Percentiles rank a stretch among this genome's conserved stretches.
These are phyloP conservation scores for Melinaea menophilus DNA, from an alignment of 2,888 invertebrate species.

Conservation along the genomic window DNA sequence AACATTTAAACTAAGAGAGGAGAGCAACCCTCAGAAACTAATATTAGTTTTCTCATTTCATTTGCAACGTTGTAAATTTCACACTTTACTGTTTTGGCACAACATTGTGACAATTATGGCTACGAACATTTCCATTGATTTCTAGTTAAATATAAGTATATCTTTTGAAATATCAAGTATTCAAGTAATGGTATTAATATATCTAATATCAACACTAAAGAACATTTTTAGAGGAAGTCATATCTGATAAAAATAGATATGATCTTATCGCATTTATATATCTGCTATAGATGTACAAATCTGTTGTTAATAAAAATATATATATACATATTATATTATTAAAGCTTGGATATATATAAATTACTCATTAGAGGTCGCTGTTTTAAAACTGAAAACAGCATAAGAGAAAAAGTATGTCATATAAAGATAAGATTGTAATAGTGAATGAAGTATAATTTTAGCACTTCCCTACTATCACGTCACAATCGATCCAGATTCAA, in stretches of 20 bases:
- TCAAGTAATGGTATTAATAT: too few relatives aligned
- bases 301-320: too few relatives aligned
- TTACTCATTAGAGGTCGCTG: too few relatives aligned
- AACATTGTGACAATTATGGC: constrained; percentile 47
- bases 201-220: too few relatives aligned
- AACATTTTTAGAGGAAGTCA: too few relatives aligned
- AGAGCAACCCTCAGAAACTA: constrained; percentile 49
- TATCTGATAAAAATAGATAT: too few relatives aligned
- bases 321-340: too few relatives aligned
- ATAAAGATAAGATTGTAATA: neutral
- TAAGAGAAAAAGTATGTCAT: neutral
- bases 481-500: constrained; percentile 42
- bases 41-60: constrained; percentile 58
- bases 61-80: constrained; percentile 53
- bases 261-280: too few relatives aligned
- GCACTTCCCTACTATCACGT: neutral
- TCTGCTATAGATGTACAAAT: too few relatives aligned
- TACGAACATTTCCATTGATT: constrained; percentile 44
- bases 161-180: constrained; percentile 18
- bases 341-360: too few relatives aligned
- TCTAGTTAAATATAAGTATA: constrained; percentile 38
- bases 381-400: too few relatives aligned
- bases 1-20: constrained; percentile 34
- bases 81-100: constrained; percentile 59
- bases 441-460: neutral